Evolutionary conservation across 2,888 invertebrate genomes (phyloP).

Genomic region (Hemaris fuciformis): DNA sequence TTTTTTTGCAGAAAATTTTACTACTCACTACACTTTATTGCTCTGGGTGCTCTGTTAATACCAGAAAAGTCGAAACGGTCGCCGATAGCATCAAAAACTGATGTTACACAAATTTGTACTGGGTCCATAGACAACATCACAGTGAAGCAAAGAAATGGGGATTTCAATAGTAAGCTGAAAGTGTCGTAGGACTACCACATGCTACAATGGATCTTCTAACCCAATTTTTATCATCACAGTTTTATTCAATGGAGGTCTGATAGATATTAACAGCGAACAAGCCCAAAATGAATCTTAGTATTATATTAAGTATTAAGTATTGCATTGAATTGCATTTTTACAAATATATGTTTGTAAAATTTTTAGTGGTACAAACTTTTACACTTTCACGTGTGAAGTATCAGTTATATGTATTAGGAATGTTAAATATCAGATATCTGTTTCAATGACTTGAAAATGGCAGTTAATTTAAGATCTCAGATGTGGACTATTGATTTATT

Average conservation of each 20-base stretch:
- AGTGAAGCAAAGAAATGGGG: conserved; percentile 37
- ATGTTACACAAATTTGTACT: conserved; percentile 42
- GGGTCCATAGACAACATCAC: conserved; percentile 30
- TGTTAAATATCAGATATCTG: not conserved
- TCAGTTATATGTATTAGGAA: not conserved
- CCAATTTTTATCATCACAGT: not conserved
- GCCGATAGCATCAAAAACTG: conserved; percentile 29
- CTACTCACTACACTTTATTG: conserved; percentile 76
- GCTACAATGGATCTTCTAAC: not conserved
- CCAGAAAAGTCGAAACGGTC: conserved; percentile 45
- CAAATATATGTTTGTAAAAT: not conserved
- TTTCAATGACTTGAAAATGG: not conserved
- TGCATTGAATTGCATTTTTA: not conserved
- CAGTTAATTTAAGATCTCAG: not conserved
- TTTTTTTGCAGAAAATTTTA: conserved; percentile 78
- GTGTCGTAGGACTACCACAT: conserved; percentile 33
- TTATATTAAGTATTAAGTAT: not conserved
- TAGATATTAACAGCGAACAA: not conserved
- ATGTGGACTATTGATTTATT: not conserved
- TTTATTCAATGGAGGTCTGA: not conserved
- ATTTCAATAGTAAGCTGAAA: conserved; percentile 61
- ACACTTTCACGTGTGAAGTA: not conserved
- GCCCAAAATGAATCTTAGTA: not conserved
- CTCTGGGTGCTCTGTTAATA: conserved; percentile 68
- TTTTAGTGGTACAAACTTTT: not conserved